Conservation (phyloP, 2,888 invertebrate species). For the Penaeus monodon region DNA sequence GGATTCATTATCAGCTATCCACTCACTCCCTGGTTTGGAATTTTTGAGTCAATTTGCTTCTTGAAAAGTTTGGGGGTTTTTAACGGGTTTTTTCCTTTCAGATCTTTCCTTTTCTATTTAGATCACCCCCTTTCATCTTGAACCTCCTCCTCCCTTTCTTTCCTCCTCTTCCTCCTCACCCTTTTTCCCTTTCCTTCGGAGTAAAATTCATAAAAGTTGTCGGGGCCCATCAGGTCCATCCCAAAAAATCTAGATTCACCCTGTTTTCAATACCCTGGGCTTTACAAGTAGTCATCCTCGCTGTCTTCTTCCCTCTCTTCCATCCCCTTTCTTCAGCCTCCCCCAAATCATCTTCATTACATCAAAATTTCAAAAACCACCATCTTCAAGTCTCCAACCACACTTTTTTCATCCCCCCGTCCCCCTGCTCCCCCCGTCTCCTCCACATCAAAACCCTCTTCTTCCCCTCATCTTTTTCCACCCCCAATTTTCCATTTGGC, state of each 20-base stretch:
- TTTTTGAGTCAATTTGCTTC: slow-evolving; percentile 86
- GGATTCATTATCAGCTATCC: slow-evolving; percentile 67
- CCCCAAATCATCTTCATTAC: slow-evolving; percentile 3
- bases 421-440: slow-evolving; percentile 34
- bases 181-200: slow-evolving; percentile 32
- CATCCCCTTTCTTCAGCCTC: not conserved
- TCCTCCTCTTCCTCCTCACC: slow-evolving; percentile 42
- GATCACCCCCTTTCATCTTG: slow-evolving; percentile 67
- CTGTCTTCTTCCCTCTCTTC: slow-evolving; percentile 21
- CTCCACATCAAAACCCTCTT: not conserved
- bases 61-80: slow-evolving; percentile 44
- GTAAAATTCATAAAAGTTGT: slow-evolving; percentile 57
- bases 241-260: slow-evolving; percentile 35
- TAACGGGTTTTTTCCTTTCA: slow-evolving; percentile 24
- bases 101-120: slow-evolving; percentile 11
- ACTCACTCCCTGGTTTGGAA: slow-evolving; percentile 87
- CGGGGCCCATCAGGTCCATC: slow-evolving; percentile 48
- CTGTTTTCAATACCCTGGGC: slow-evolving; percentile 6
- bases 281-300: slow-evolving; percentile 41
- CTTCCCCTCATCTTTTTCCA: slow-evolving; percentile 19
- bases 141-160: slow-evolving; percentile 62
- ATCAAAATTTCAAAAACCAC: not conserved
- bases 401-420: slow-evolving; percentile 8
- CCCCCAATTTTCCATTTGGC: slow-evolving; percentile 38
- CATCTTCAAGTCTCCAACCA: slow-evolving; percentile 24